These are phyloP conservation scores for Falco biarmicus DNA, from an alignment of 2,797 vertebrate genomes.

Conservation along the genomic window DNA sequence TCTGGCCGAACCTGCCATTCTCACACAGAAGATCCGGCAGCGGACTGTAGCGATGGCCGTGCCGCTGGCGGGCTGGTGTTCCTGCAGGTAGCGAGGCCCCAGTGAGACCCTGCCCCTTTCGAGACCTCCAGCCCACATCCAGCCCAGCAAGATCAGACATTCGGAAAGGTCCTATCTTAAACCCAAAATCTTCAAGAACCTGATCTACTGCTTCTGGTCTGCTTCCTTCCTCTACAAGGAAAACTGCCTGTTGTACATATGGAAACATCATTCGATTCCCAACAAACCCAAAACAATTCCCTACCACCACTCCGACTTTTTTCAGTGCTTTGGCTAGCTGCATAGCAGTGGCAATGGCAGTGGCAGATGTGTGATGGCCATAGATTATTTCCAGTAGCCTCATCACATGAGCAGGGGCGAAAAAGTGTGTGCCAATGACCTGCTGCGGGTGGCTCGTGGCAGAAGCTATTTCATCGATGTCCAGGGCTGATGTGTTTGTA, in stretches of 20 bases:
- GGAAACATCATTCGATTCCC: conserved; percentile 89
- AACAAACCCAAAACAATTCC: conserved; percentile 91
- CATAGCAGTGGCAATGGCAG: conserved; percentile 86
- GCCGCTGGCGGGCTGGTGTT: conserved; percentile 71
- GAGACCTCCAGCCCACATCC: conserved; percentile 89
- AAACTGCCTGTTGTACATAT: conserved; percentile 81
- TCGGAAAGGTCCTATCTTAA: conserved; percentile 89
- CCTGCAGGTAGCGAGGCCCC: conserved; percentile 65
- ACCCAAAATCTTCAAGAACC: conserved; percentile 89
- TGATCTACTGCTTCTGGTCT: conserved; percentile 85
- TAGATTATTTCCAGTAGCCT: conserved; percentile 90
- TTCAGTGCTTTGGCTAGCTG: conserved; percentile 84
- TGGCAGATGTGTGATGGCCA: conserved; percentile 81
- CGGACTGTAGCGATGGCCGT: conserved; percentile 84
- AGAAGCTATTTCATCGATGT: conserved; percentile 87
- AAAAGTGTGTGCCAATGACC: conserved; percentile 94
- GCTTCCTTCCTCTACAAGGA: conserved; percentile 92
- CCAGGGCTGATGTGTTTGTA: conserved; percentile 89
- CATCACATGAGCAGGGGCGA: conserved; percentile 92
- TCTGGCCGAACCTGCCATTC: conserved; percentile 88
- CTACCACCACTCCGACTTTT: conserved; percentile 90
- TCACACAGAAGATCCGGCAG: conserved; percentile 90
- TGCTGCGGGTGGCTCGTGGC: conserved; percentile 80
- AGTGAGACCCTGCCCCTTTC: conserved; percentile 79
- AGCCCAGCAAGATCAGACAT: conserved; percentile 89